Base-by-base conservation (phyloP, 2,888 invertebrate species). In the Unio delphinus region DNA sequence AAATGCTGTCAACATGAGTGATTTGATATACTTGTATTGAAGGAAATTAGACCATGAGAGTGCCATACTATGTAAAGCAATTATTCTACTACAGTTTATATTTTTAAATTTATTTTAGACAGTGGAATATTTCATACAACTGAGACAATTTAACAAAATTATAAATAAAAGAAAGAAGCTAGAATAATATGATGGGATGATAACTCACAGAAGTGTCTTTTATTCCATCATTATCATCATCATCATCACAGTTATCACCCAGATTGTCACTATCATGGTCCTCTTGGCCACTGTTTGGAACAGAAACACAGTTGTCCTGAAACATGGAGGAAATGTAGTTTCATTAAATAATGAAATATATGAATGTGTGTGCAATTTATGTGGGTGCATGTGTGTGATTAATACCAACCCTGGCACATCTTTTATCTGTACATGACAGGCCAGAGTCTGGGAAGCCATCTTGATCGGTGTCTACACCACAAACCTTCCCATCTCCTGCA, bases 211-310 rank as follows among this genome's bases (percentile, higher is more conserved):
- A 65, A 56, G 66, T 70, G 65, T 83, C 82, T 64, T 73, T 75
- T 55, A 80, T 64, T 3, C 78, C 80, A 77, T 84, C 84, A 69
- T 83, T 81, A 65, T 84, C 84, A 69, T 82, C 82, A 66, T 84
- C 81, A n/a, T 61, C 54, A 64, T 86, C 86, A 79, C 86, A 86
- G 45, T 78, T 76, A 69, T 85, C 78, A 1, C 84, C 84, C 57
- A 69, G 66, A 17, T 73, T 64, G 73, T 86, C 83, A 8, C 66
- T 73, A 64, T 85, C 84, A 55, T 71, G 76, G 64, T 86, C 86
- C 69, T 85, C 94, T 74, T 93, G 91, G 96, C 96, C 64, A 72
- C 82, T 97, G 90, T 98, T 98, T 1, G 97, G 96, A 0, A 94
- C 93, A 57, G 92, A 90, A 0, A 94, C 93, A 85, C 97, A 98